phyloP scores from a whole-genome alignment of 2,888 invertebrate genomes.

The Gonocerus acuteangulatus region DNA sequence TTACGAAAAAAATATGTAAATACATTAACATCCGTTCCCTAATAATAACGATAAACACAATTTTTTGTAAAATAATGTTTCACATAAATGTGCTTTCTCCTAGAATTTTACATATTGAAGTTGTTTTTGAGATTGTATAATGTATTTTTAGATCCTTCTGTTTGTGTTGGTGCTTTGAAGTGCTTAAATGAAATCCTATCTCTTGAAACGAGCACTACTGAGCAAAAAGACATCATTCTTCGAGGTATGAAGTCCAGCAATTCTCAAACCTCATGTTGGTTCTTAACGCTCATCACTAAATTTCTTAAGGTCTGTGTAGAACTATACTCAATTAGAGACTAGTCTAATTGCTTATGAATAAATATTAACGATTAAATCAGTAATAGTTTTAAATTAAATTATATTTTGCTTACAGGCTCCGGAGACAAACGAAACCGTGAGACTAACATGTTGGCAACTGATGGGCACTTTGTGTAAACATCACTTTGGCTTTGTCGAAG shows the following conservation, averaged over 20 bases:
- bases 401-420: slow-evolving; percentile 16
- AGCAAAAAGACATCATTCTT: slow-evolving; percentile 9
- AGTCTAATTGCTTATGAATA: neutral
- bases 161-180: slow-evolving; percentile 17
- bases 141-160: slow-evolving; percentile 13
- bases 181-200: slow-evolving; percentile 10
- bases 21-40: too few relatives aligned
- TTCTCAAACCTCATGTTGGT: slow-evolving; percentile 7
- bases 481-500: slow-evolving; percentile 46
- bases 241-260: neutral
- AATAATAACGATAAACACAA: too few relatives aligned
- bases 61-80: too few relatives aligned
- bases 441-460: slow-evolving; percentile 70
- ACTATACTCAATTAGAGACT: too few relatives aligned
- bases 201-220: slow-evolving; percentile 3
- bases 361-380: neutral
- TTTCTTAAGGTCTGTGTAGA: neutral
- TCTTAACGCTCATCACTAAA: slow-evolving; percentile 5
- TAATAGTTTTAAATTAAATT: neutral
- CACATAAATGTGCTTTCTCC: too few relatives aligned
- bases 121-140: too few relatives aligned
- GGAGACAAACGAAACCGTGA: slow-evolving; percentile 51
- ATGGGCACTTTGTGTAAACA: slow-evolving; percentile 55
- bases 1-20: too few relatives aligned
- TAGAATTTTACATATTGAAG: too few relatives aligned